phyloP scores from a whole-genome alignment of 92 coral and sea anemone species.

The Micromussa lordhowensis region DNA sequence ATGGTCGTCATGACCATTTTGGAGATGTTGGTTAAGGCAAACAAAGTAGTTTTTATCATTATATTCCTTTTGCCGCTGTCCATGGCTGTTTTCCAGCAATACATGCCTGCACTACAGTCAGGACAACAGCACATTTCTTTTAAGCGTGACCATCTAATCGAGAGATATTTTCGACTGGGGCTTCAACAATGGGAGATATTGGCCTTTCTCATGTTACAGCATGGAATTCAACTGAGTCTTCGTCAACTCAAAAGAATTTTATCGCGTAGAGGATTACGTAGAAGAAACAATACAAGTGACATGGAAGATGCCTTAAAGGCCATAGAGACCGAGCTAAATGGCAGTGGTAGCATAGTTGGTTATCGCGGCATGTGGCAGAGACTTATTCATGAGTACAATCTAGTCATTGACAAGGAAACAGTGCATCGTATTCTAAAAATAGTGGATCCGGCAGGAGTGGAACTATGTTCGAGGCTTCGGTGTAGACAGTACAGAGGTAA shows the following conservation, averaged over 20 bases:
- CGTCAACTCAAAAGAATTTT: too few species aligned
- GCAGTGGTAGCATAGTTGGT: constrained; percentile 50
- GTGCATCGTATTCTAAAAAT: constrained; percentile 18
- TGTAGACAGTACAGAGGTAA: constrained; percentile 29
- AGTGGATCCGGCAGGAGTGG: constrained; percentile 65
- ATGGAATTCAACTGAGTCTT: too few species aligned
- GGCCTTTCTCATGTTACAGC: too few species aligned
- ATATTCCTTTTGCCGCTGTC: constrained; percentile 5
- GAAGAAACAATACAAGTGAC: too few species aligned
- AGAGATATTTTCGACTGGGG: constrained; percentile 54
- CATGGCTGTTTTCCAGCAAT: constrained; percentile 41
- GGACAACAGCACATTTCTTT: constrained; percentile 27
- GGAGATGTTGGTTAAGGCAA: constrained; percentile 8
- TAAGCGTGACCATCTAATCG: constrained; percentile 50
- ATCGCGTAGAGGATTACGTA: too few species aligned
- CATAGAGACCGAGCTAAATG: constrained; percentile 34
- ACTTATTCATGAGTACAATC: constrained; percentile 5
- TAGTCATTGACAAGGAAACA: constrained; percentile 49
- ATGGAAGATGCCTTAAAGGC: constrained; percentile 8
- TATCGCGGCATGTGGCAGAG: constrained; percentile 34
- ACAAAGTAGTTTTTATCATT: neutral
- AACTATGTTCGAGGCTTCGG: constrained; percentile 40
- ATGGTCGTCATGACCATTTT: too few species aligned
- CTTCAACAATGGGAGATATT: constrained; percentile 47
- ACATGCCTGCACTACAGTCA: constrained; percentile 47